A percentile compares a stretch with the other conserved stretches of the same genome.
These are phyloP conservation scores for Acridotheres tristis DNA, from an alignment of 2,797 vertebrate genomes.

Conservation along the genomic window DNA sequence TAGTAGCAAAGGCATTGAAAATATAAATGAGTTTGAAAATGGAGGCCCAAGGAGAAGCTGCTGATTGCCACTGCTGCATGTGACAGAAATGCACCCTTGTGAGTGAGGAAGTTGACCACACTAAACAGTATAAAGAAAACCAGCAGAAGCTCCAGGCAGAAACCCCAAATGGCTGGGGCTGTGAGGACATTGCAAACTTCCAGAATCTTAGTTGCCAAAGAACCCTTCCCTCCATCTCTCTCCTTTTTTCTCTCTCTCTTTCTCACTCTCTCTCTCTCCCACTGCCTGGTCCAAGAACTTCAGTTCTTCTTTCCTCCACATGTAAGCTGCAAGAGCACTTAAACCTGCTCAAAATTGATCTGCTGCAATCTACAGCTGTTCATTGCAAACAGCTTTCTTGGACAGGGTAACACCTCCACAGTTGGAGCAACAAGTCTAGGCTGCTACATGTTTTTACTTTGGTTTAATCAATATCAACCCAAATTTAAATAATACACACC, in stretches of 20 bases:
- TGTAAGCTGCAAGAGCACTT: not conserved
- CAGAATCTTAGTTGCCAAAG: not conserved
- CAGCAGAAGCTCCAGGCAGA: not conserved
- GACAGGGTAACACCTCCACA: not conserved
- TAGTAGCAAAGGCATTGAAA: not conserved
- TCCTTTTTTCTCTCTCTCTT: too few relatives aligned
- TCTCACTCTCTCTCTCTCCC: rapidly evolving
- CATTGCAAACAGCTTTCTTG: not conserved
- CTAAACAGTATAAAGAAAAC: not conserved
- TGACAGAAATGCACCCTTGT: not conserved
- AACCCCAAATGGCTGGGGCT: rapidly evolving
- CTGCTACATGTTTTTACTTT: not conserved
- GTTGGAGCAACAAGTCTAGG: not conserved
- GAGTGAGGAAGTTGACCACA: rapidly evolving
- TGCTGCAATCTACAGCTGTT: not conserved
- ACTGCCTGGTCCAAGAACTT: not conserved
- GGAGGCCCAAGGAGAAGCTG: not conserved
- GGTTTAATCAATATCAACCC: not conserved
- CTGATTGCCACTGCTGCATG: not conserved
- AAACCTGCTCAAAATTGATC: not conserved
- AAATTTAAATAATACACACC: not conserved
- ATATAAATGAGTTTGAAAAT: not conserved
- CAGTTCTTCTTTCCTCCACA: not conserved
- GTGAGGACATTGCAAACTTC: not conserved
- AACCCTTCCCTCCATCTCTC: rapidly evolving